A percentile compares a stretch with the other conserved stretches of the same genome.
Evolutionary conservation across 2,113 vertebrate species (phyloP).

Genomic region (Uropsilus gracilis): DNA sequence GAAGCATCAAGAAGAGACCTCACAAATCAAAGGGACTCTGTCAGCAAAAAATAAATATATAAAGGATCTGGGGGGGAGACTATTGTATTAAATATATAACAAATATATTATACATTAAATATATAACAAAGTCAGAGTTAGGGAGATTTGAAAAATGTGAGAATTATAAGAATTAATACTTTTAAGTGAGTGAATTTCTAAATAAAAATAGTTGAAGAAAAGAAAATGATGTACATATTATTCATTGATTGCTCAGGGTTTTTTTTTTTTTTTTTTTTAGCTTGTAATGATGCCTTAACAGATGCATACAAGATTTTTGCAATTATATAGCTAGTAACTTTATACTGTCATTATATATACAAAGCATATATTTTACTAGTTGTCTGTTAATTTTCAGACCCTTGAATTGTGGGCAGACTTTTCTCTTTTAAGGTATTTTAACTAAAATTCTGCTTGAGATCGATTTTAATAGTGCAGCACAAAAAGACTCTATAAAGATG

Average conservation of each 20-base stretch:
- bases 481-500: neutral
- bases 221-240: neutral
- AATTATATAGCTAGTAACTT: neutral
- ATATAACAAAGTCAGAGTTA: neutral
- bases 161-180: neutral
- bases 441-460: neutral
- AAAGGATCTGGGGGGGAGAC: neutral
- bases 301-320: neutral
- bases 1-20: neutral
- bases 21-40: neutral
- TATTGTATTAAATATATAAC: neutral
- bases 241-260: neutral
- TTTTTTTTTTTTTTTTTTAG: neutral
- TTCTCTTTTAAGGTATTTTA: neutral
- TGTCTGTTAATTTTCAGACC: neutral
- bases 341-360: neutral
- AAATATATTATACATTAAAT: neutral
- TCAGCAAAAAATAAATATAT: neutral
- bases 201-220: neutral
- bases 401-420: neutral
- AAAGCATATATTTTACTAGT: neutral
- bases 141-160: neutral
- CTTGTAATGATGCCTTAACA: neutral
- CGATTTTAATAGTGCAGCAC: neutral
- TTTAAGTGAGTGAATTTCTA: neutral